Percentiles rank a stretch among this genome's conserved stretches.
Evolutionary conservation across 2,888 invertebrate species (phyloP).

Genomic region (Rotaria magnacalcarata): DNA sequence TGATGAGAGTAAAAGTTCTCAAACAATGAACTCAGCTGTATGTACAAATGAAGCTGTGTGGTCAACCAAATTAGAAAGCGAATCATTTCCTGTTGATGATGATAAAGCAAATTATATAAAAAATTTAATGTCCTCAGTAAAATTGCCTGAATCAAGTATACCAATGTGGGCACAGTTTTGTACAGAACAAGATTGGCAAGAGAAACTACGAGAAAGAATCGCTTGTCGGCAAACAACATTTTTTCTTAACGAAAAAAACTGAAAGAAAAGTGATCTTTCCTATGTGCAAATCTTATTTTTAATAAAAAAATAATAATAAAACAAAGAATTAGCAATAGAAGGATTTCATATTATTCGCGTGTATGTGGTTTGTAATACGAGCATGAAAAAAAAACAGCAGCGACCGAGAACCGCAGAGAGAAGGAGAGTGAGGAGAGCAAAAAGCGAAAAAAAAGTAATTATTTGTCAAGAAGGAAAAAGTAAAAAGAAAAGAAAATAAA

Average conservation of each 20-base stretch:
- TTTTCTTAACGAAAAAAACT: background rate
- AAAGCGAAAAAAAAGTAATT: background rate
- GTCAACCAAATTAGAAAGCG: background rate
- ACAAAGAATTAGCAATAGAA: background rate
- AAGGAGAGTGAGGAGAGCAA: background rate
- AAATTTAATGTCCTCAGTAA: background rate
- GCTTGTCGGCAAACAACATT: conserved; percentile 20
- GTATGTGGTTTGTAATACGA: background rate
- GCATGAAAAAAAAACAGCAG: background rate
- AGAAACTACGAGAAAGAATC: background rate
- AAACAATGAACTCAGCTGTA: background rate
- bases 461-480: background rate
- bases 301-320: background rate
- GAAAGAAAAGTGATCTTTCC: background rate
- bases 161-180: background rate
- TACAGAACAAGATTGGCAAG: background rate
- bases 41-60: background rate
- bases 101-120: conserved; percentile 29
- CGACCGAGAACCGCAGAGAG: background rate
- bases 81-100: conserved; percentile 1
- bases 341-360: background rate
- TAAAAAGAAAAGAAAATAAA: background rate
- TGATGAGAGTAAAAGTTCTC: background rate
- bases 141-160: background rate
- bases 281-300: background rate